phyloP scores from a whole-genome alignment of 64 coral and sea anemone genomes.

The Pachyseris speciosa region DNA sequence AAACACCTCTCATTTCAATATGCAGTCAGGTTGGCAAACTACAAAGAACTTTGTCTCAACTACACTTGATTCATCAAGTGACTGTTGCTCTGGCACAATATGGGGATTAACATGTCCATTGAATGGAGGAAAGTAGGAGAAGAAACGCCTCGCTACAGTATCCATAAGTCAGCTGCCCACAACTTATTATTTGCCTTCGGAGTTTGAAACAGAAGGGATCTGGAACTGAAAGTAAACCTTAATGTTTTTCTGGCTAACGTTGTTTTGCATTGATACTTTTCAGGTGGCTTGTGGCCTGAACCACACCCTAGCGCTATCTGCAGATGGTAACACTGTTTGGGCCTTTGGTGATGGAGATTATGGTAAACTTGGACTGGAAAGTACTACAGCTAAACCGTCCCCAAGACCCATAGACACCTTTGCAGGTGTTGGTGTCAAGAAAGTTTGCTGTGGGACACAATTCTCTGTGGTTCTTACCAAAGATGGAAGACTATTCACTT shows the following conservation, averaged over 20 bases:
- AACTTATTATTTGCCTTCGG: too few relatives aligned
- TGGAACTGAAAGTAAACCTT: neutral
- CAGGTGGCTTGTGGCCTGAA: constrained; percentile 89
- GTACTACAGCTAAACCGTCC: constrained; percentile 80
- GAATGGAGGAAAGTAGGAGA: too few relatives aligned
- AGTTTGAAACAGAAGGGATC: too few relatives aligned
- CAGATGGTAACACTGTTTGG: constrained; percentile 81
- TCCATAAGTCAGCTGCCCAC: too few relatives aligned
- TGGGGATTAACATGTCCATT: too few relatives aligned
- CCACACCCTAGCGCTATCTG: constrained; percentile 81
- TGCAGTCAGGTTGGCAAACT: too few relatives aligned
- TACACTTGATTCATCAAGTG: too few relatives aligned
- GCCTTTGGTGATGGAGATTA: constrained; percentile 95
- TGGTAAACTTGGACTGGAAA: constrained; percentile 86
- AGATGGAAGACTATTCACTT: constrained; percentile 85
- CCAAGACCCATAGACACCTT: constrained; percentile 73
- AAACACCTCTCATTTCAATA: too few relatives aligned
- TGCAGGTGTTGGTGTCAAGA: constrained; percentile 63
- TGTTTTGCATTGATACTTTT: neutral
- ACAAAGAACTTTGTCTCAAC: too few relatives aligned
- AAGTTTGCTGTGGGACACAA: constrained; percentile 89
- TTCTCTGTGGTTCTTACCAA: constrained; percentile 89
- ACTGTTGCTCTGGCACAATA: too few relatives aligned
- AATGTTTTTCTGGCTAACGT: neutral
- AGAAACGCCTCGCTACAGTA: too few relatives aligned